Conservation (phyloP, 2,888 invertebrate genomes). For the Drosophila gaucha region DNA sequence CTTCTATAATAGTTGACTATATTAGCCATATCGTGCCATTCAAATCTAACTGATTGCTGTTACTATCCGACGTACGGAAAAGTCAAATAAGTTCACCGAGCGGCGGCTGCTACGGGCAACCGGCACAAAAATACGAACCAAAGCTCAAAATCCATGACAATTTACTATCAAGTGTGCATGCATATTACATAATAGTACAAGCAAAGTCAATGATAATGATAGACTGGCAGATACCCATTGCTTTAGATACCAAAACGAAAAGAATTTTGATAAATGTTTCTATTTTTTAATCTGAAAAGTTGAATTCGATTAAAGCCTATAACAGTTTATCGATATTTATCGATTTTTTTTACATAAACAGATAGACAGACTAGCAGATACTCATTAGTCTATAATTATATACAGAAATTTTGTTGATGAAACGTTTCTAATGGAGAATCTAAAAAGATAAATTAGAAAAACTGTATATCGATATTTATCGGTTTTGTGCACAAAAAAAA, state of each 20-base stretch:
- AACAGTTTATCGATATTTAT: background rate
- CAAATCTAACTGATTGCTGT: slow-evolving; percentile 50
- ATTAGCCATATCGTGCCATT: slow-evolving; percentile 26
- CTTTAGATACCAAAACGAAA: too few relatives aligned
- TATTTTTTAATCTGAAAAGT: too few relatives aligned
- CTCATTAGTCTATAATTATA: background rate
- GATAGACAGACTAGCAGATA: background rate
- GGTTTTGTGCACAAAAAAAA: too few relatives aligned
- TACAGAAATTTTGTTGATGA: background rate
- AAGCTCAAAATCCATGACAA: slow-evolving; percentile 40
- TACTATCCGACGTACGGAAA: slow-evolving; percentile 24
- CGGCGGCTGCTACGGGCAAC: slow-evolving; percentile 76
- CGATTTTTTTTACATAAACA: background rate
- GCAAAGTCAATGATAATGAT: background rate
- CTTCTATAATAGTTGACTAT: slow-evolving; percentile 18
- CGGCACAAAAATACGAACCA: slow-evolving; percentile 36
- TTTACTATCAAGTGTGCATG: slow-evolving; percentile 40
- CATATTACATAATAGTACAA: background rate
- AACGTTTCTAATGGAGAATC: background rate
- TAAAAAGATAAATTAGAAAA: too few relatives aligned
- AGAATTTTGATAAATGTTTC: too few relatives aligned
- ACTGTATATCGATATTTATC: background rate
- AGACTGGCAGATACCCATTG: background rate
- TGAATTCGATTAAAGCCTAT: background rate
- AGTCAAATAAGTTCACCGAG: slow-evolving; percentile 69